Conservation (phyloP, 2,888 invertebrate species). For the Pyrochroa serraticornis region DNA sequence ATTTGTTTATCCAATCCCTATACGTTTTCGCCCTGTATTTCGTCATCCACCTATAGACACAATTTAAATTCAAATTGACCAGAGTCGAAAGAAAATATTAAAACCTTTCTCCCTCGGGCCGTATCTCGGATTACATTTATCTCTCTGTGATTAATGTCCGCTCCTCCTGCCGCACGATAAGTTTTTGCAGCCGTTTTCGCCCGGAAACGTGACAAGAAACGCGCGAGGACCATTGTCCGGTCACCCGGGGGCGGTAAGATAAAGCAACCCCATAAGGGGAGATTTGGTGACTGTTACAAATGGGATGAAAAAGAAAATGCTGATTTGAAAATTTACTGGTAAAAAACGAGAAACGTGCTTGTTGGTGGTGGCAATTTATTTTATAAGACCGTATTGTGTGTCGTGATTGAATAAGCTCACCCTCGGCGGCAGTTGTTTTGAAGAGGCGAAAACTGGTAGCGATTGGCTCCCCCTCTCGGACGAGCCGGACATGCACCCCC, state of each 20-base stretch:
- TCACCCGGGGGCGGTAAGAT: conserved; percentile 31
- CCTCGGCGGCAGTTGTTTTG: conserved; percentile 27
- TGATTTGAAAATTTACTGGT: too few species aligned
- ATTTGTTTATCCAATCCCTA: too few species aligned
- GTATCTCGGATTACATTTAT: conserved; percentile 7
- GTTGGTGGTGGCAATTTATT: conserved; percentile 3
- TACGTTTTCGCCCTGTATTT: too few species aligned
- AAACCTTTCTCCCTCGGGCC: conserved; percentile 17
- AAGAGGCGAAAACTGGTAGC: conserved; percentile 39
- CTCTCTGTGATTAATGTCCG: conserved; percentile 25
- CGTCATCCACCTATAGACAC: too few species aligned
- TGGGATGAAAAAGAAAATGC: conserved; percentile 1
- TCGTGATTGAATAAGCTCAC: conserved; percentile 7
- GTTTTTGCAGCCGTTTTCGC: conserved; percentile 40
- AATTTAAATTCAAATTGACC: conserved; percentile 1
- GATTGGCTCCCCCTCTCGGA: conserved; percentile 50
- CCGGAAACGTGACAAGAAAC: conserved; percentile 34
- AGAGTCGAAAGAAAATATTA: conserved; percentile 21
- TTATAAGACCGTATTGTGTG: too few species aligned
- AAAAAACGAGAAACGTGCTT: conserved; percentile 8
- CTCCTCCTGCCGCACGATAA: conserved; percentile 34
- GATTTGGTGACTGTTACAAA: conserved; percentile 40
- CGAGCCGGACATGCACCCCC: conserved; percentile 49
- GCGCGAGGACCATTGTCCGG: conserved; percentile 43
- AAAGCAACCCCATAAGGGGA: conserved; percentile 29